Evolutionary conservation across 2,797 vertebrate species (phyloP), one percentile per base, ranked within the genome.

Genomic region (Gambelia wislizenii): DNA sequence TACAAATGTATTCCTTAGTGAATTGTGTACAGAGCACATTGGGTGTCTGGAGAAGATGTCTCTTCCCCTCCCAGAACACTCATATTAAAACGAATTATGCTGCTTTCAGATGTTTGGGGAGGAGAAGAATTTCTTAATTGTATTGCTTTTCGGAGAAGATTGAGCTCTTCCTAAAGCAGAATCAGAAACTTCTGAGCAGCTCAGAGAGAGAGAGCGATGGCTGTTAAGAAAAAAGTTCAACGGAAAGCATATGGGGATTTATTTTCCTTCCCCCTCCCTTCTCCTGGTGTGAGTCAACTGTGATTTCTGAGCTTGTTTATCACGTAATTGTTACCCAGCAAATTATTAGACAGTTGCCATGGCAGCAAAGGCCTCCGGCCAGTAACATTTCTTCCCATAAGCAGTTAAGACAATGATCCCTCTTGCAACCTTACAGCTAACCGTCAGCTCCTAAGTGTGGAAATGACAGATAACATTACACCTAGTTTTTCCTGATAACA

Each of bases 261-360:
- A 64, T 86, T 89, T 89, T 76, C 64, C 7, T 83, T 52, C 64
- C 44, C 10, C 42, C 30, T 54, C 61, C 36, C 36, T n/a, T 70
- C 54, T 87, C 95, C 90, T 94, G 81, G 89, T 87, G 90, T 84
- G 83, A 96, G 90, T 96, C 93, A 96, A 92, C 91, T 91, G 86
- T 93, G 89, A 93, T 95, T 94, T 96, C 93, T 94, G 64, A 85
- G 93, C 92, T 95, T 96, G 95, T 96, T 96, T 95, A 85, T 96
- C 92, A 95, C 93, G 79, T 91, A 94, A 94, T 92, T 94, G 91
- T 94, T 96, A 95, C 94, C 94, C 92, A 89, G 89, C 85, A 95
- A 95, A 95, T 96, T 96, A 95, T 91, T 91, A 87, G 93, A 94
- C 74, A 88, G 93, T 96, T 94, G 86, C 92, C 92, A 94, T 91